Percentiles rank a stretch among this genome's conserved stretches.
phyloP scores from a whole-genome alignment of 2,888 invertebrate genomes.

The Cotesia congregata region DNA sequence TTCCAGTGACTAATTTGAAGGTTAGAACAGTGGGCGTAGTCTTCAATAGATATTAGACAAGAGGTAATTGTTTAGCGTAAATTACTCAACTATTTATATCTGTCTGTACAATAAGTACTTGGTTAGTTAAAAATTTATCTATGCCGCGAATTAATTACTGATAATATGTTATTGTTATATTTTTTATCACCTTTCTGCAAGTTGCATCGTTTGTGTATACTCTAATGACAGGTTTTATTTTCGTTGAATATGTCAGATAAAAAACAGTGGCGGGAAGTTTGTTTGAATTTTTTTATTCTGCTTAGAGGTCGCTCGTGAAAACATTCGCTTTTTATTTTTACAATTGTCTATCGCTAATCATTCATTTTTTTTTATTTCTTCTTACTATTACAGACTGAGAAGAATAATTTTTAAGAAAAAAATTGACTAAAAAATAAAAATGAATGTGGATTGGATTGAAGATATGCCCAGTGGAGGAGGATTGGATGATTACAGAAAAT shows the following conservation, averaged over 20 bases:
- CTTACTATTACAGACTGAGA: background rate
- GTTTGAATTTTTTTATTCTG: background rate
- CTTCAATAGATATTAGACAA: background rate
- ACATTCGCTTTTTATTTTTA: background rate
- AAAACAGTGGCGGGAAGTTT: background rate
- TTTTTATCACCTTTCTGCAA: background rate
- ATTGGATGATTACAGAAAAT: constrained; percentile 72
- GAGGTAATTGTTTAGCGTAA: background rate
- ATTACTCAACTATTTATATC: background rate
- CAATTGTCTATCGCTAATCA: background rate
- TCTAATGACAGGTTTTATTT: background rate
- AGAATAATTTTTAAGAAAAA: background rate
- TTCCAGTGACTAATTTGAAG: background rate
- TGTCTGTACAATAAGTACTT: background rate
- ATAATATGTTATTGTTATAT: background rate
- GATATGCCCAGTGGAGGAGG: constrained; percentile 68
- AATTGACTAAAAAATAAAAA: constrained; percentile 24
- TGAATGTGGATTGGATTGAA: constrained; percentile 57
- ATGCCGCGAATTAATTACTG: background rate
- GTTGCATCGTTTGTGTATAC: background rate
- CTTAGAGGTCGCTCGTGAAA: background rate
- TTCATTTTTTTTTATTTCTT: background rate
- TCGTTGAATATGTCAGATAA: background rate
- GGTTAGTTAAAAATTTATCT: background rate
- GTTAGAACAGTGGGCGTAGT: background rate